A percentile compares a stretch with the other conserved stretches of the same genome.
These are phyloP conservation scores for Bovichtus diacanthus DNA, from an alignment of 2,797 vertebrate species.

Conservation along the genomic window DNA sequence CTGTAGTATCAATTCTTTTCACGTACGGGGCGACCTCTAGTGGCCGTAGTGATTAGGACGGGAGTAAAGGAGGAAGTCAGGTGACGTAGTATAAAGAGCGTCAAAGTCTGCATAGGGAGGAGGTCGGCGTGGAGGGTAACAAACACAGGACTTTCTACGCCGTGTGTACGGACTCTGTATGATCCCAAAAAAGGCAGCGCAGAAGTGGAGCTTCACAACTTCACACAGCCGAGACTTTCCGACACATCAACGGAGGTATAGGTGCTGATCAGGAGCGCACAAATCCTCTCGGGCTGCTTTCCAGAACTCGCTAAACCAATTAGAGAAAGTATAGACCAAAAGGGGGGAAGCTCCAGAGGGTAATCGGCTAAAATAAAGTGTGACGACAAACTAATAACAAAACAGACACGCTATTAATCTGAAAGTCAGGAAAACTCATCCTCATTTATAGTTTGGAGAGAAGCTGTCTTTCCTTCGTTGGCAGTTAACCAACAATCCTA, in stretches of 20 bases:
- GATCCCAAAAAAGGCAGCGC: not conserved
- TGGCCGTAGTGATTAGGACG: no score
- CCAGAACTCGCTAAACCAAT: slow-evolving; percentile 2
- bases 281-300: not conserved
- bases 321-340: not conserved
- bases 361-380: not conserved
- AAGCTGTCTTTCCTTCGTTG: slow-evolving; percentile 6
- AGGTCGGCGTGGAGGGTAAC: no score
- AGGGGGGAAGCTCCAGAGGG: not conserved
- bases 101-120: no score
- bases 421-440: slow-evolving; percentile 5
- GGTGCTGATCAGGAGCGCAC: not conserved
- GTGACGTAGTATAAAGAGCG: no score
- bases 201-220: no score
- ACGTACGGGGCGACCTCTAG: no score
- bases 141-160: no score
- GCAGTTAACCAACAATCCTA: slow-evolving; percentile 36
- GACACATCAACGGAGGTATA: not conserved
- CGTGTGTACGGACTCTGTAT: not conserved
- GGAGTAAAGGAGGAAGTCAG: no score
- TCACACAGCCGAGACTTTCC: no score
- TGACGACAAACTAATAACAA: slow-evolving; percentile 11
- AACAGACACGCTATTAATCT: slow-evolving; percentile 20
- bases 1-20: no score
- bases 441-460: not conserved